Percentiles rank a stretch among this genome's conserved stretches.
phyloP scores from a whole-genome alignment of 2,888 invertebrate genomes.

The Melanophora roralis region DNA sequence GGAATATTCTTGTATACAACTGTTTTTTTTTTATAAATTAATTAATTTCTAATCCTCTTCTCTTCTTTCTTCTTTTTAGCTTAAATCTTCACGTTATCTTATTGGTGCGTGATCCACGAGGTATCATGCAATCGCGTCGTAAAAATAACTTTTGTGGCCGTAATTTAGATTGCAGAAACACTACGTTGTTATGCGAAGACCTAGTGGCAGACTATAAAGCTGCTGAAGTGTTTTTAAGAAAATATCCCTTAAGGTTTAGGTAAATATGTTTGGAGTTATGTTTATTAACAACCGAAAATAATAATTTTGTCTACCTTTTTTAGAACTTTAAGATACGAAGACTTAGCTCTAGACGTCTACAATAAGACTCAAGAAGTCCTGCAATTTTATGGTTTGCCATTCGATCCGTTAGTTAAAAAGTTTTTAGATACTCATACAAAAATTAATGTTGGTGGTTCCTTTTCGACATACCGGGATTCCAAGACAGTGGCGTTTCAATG shows the following conservation, averaged over 20 bases:
- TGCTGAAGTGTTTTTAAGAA: slow-evolving; percentile 82
- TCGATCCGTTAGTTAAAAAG: slow-evolving; percentile 83
- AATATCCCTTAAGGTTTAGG: slow-evolving; percentile 86
- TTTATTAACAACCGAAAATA: too few species aligned
- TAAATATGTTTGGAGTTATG: slow-evolving; percentile 74
- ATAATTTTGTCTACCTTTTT: background rate
- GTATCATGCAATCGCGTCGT: slow-evolving; percentile 89
- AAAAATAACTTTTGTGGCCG: slow-evolving; percentile 84
- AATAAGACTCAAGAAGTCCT: slow-evolving; percentile 83
- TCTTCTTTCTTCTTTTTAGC: slow-evolving; percentile 75
- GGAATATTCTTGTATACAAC: too few species aligned
- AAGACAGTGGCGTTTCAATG: slow-evolving; percentile 91
- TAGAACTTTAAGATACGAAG: slow-evolving; percentile 90
- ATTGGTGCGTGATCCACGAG: slow-evolving; percentile 90
- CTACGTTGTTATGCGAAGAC: slow-evolving; percentile 86
- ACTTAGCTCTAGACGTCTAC: slow-evolving; percentile 87
- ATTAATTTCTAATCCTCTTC: too few species aligned
- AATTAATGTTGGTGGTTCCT: slow-evolving; percentile 87
- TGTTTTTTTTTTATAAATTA: background rate
- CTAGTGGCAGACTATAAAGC: slow-evolving; percentile 89
- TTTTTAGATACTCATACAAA: slow-evolving; percentile 90
- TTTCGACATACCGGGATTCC: slow-evolving; percentile 91
- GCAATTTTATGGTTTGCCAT: slow-evolving; percentile 85
- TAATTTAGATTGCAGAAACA: slow-evolving; percentile 88
- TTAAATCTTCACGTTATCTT: slow-evolving; percentile 86